phyloP scores from a whole-genome alignment of 2,888 invertebrate species.

The Seira musarum region DNA sequence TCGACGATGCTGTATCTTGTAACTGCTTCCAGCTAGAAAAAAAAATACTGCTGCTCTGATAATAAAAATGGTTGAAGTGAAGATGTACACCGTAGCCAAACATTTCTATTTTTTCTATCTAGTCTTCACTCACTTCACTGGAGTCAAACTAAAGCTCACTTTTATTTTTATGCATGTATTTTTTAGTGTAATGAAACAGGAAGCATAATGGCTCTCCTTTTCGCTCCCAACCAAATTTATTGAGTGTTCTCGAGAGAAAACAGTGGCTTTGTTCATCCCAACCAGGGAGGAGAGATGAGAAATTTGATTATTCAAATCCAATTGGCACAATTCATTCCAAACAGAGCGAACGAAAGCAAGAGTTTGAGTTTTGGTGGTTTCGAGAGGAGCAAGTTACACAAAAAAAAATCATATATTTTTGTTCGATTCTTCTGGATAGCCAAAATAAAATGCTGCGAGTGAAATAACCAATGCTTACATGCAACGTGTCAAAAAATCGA shows the following conservation, averaged over 20 bases:
- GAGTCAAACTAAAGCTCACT: constrained; percentile 3
- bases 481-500: no score
- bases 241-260: constrained; percentile 53
- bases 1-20: background rate
- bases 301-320: constrained; percentile 62
- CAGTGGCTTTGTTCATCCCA: constrained; percentile 57
- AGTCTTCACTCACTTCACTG: background rate
- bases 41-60: background rate
- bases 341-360: constrained; percentile 20
- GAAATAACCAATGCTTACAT: no score
- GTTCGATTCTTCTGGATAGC: no score
- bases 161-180: constrained; percentile 7
- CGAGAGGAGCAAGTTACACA: constrained; percentile 18
- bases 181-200: constrained; percentile 51
- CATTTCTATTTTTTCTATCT: background rate
- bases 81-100: background rate
- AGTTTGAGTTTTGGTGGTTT: constrained; percentile 17
- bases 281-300: constrained; percentile 51
- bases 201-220: constrained; percentile 51
- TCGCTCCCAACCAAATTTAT: constrained; percentile 54
- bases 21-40: background rate
- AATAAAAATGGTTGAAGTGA: background rate
- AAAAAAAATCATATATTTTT: background rate
- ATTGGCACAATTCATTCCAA: constrained; percentile 59
- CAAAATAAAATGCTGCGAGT: no score